These are phyloP conservation scores for Bimastos eiseni DNA, from an alignment of 2,888 invertebrate species.

Conservation along the genomic window DNA sequence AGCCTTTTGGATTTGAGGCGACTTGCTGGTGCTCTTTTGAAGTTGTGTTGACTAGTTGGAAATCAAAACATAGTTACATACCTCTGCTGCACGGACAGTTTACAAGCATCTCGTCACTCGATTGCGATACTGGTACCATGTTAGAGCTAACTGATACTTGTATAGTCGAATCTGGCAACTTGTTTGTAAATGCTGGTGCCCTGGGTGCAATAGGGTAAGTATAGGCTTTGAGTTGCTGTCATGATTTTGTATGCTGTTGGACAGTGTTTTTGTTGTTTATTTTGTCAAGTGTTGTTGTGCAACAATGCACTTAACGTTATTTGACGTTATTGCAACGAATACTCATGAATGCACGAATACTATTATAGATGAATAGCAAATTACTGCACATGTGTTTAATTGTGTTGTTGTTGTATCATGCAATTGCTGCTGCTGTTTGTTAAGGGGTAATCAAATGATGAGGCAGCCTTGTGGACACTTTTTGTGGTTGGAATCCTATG, in stretches of 20 bases:
- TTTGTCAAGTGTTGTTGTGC: not conserved
- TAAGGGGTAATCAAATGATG: not conserved
- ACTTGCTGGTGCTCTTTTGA: not conserved
- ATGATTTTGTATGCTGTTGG: not conserved
- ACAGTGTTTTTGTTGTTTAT: not conserved
- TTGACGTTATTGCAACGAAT: not conserved
- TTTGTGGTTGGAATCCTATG: not conserved
- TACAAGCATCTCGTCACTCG: not conserved
- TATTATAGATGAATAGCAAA: not conserved
- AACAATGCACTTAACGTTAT: slow-evolving; percentile 9
- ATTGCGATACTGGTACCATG: not conserved
- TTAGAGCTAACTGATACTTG: not conserved
- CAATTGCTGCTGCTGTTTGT: slow-evolving; percentile 13
- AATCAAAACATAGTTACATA: not conserved
- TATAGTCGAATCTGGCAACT: not conserved
- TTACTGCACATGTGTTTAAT: not conserved
- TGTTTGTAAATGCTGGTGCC: not conserved
- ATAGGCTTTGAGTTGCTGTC: not conserved
- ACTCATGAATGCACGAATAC: slow-evolving; percentile 2
- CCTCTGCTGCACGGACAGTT: not conserved
- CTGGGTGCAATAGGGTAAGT: slow-evolving; percentile 13
- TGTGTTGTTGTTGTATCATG: not conserved
- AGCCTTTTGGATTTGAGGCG: not conserved
- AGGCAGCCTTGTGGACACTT: not conserved
- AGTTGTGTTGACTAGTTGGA: not conserved